Base-by-base conservation (phyloP, 2,888 invertebrate genomes). In the Proisotoma minuta region DNA sequence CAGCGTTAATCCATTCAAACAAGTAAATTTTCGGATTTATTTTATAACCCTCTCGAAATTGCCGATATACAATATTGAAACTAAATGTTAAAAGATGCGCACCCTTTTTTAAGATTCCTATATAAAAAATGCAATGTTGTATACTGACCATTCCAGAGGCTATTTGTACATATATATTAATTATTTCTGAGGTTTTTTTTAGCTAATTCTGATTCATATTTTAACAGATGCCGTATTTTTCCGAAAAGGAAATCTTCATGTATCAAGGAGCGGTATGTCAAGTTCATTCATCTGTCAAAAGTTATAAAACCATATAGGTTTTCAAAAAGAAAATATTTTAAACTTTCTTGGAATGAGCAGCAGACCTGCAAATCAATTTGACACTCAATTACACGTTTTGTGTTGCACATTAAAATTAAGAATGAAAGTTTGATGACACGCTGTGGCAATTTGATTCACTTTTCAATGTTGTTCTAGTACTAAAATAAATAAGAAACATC, bases 211-310 rank as follows among this genome's bases (percentile, higher is more conserved):
- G n/a, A n/a, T n/a, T n/a, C n/a, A n/a, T n/a, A n/a, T n/a, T n/a
- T n/a, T n/a, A n/a, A n/a, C n/a, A n/a, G n/a, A 80, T 85, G 78
- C 80, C 81, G 24, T 86, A 85, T 75, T 86, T 84, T 76, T 81
- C 83, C 5, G 84, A 85, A 49, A 83, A 81, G 69, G 84, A 86
- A 74, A 77, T 83, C 63, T 80, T 82, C 74, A 77, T 80, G 68
- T 83, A 83, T 70, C 82, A 83, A 74, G 84, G 83, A 62, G 83
- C 83, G 48, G 81, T 82, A 74, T 78, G 81, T 76, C 18, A 34
- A 29, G 18, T 53, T 53, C 15, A 26, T 28, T 53, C 4, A 29
- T 43, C 20, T 43, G 5, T 43, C 18, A 4, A 5, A 43, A 43
- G 4, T 43, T 43, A 43, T 20, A 15, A 34, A 34, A 34, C 15